phyloP scores from a whole-genome alignment of 2,113 vertebrate species.

The Lota lota region DNA sequence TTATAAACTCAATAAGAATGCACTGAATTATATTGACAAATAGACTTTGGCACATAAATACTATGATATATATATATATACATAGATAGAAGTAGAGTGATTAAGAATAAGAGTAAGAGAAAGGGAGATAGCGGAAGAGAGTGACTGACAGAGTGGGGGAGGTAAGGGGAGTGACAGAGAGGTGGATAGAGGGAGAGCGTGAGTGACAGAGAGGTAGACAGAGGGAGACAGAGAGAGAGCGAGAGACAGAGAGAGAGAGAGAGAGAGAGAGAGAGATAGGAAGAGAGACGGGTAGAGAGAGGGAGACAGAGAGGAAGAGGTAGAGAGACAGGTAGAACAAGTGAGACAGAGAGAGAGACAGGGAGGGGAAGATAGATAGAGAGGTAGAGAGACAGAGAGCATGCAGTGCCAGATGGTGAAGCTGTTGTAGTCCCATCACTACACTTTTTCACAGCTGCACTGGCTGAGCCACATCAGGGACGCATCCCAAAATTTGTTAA shows the following conservation, averaged over 20 bases:
- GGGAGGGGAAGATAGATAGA: neutral
- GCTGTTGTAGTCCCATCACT: too few species aligned
- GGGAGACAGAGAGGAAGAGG: neutral
- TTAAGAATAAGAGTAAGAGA: too few species aligned
- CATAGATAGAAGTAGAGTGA: neutral
- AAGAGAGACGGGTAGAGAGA: neutral
- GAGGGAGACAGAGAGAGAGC: neutral
- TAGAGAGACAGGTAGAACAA: neutral
- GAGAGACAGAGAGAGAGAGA: slow-evolving; percentile 8
- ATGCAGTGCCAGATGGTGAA: too few species aligned
- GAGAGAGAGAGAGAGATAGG: neutral
- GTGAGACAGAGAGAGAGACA: neutral
- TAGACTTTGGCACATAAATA: neutral
- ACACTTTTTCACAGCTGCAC: too few species aligned
- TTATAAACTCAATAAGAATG: too few species aligned
- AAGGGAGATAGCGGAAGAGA: neutral
- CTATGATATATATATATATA: neutral
- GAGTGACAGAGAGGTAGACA: neutral
- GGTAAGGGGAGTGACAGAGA: neutral
- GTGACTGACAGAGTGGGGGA: neutral
- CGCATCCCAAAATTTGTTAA: too few species aligned
- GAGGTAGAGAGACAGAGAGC: neutral
- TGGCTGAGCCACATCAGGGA: too few species aligned
- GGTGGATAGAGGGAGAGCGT: neutral
- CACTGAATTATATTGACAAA: too few species aligned